Evolutionary conservation across 2,888 invertebrate genomes (phyloP), one percentile per base, ranked within the genome.

Genomic region (Caradrina kadenii): DNA sequence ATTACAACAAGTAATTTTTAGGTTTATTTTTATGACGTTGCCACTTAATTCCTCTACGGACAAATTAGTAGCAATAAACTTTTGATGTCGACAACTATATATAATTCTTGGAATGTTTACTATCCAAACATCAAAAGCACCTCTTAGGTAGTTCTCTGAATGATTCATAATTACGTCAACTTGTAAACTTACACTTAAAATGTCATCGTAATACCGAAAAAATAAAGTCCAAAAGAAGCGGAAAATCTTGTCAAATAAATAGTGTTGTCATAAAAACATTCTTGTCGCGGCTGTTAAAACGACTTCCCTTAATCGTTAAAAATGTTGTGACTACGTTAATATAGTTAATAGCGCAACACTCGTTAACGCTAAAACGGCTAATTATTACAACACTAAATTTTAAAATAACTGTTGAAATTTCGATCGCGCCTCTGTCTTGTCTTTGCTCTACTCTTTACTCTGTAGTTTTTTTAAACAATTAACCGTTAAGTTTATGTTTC

Each of bases 261-360:
- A 76, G 77, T 81, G 81, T 63, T 73, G 74, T 70, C 81, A 65
- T 83, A 76, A 86, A 84, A 86, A 84, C 63, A 74, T 79, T 80
- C 80, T 85, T 84, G 90, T 90, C 88, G 86, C 83, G 86, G 82
- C 80, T 84, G 79, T 89, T 86, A 86, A 85, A 87, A 87, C 86
- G 84, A 90, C 92, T 92, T 93, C 93, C 93, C 87, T 87, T 87
- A 84, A 88, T 87, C 90, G 87, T 90, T 90, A 90, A 89, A 89
- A 86, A 82, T 78, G 82, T 85, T 86, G 83, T 87, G 86, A 89
- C 87, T 81, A 83, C 85, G 88, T 89, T 90, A 89, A 88, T 88
- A 83, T 81, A 77, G 87, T 87, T 92, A 90, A 91, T 89, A 88
- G 88, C 86, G 79, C 83, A 85, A 86, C 89, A 89, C 87, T 88